Percentiles rank a stretch among this genome's conserved stretches.
phyloP scores from a whole-genome alignment of 2,797 vertebrate species.

The Falco rusticolus region DNA sequence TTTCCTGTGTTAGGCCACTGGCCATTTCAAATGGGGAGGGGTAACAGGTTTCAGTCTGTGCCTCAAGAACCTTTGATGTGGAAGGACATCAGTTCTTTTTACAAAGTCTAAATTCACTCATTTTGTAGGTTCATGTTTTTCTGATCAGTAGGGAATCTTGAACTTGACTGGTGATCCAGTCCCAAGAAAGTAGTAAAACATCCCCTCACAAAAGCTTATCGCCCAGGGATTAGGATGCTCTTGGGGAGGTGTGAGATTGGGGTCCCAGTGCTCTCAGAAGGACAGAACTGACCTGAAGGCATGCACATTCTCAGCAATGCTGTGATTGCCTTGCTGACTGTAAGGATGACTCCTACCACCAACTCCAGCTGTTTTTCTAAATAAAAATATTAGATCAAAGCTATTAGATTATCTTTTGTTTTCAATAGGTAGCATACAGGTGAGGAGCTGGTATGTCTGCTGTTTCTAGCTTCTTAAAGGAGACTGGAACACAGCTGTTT shows the following conservation, averaged over 20 bases:
- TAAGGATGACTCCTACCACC: background rate
- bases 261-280: background rate
- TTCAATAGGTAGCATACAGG: background rate
- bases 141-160: background rate
- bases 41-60: background rate
- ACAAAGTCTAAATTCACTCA: background rate
- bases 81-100: background rate
- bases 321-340: background rate
- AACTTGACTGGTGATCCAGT: background rate
- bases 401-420: background rate
- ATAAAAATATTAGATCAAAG: background rate
- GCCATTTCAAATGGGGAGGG: background rate
- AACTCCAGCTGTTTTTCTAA: background rate
- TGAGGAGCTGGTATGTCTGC: background rate
- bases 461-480: background rate
- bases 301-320: background rate
- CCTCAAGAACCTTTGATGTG: background rate
- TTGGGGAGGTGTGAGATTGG: background rate
- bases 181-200: background rate
- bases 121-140: background rate
- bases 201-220: background rate
- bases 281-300: background rate
- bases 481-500: background rate
- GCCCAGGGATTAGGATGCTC: background rate
- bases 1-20: background rate